Evolutionary conservation across 2,888 invertebrate species (phyloP), one percentile per base, ranked within the genome.

Genomic region (Psococerastis gibbosa): DNA sequence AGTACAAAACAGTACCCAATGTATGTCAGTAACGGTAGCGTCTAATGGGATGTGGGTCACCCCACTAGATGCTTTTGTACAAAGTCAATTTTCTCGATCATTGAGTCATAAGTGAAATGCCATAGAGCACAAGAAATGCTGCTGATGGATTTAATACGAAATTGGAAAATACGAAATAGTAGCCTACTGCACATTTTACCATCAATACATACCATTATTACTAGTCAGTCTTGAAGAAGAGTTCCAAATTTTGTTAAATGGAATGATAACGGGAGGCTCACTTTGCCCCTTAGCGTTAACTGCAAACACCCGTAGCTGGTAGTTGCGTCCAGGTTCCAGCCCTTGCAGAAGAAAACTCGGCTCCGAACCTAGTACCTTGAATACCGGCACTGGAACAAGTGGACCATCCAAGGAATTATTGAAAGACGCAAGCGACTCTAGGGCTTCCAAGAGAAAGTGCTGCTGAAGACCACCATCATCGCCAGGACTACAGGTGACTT

Each of bases 271-370:
- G 2, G 83, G 78, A 43, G 75, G 76, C 45, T 70, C 66, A 49
- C 83, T 84, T 50, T 76, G 70, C 46, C 87, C 87, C 55, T 77
- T 73, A 5, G 80, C 78, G 52, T 87, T 88, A 52, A 81, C 78
- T 16, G 85, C 80, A 58, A 80, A 87, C 22, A 87, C 77, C 49
- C 75, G 67, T 50, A 85, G 70, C 56, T 80, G 78, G 62, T 87
- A 88, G 56, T 74, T 71, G 51, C 73, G 71, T 43, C 80, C 83
- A 15, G 84, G 78, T 46, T 78, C 71, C 46, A 88, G 66, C 50
- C 75, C 75, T 56, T 75, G 76, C 45, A 84, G 65, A 38, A 75
- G 69, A 55, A 83, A 83, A 52, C 72, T 71, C 1, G 83, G 83
- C 47, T 66, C 65, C 49, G 70, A 66, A 60, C 76, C 69, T 57